Evolutionary conservation across 2,113 vertebrate genomes (phyloP).

Genomic region (Ictalurus punctatus): DNA sequence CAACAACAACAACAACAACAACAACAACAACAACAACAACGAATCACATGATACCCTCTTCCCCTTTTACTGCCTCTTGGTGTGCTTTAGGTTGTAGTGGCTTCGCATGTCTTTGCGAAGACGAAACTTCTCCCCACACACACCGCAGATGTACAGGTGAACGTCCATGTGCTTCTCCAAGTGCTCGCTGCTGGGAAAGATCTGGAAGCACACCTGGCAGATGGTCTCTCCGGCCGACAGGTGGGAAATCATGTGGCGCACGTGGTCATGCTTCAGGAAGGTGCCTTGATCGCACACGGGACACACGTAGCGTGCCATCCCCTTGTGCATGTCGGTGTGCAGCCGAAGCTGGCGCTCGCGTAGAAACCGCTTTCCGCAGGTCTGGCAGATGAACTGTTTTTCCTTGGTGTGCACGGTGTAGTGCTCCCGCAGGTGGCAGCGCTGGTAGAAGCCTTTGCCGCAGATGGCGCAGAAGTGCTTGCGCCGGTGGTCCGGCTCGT

Average conservation of each 20-base stretch:
- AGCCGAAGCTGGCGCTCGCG: constrained; percentile 93
- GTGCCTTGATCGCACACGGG: constrained; percentile 98
- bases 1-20: neutral
- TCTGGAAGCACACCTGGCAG: constrained; percentile 99
- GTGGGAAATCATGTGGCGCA: constrained; percentile 98
- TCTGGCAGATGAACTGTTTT: constrained; percentile 97
- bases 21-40: neutral
- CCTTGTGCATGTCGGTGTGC: constrained; percentile 99
- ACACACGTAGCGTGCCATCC: constrained; percentile 96
- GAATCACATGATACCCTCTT: constrained; percentile 31
- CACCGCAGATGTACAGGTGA: constrained; percentile 95
- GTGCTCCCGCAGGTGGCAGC: constrained; percentile 97
- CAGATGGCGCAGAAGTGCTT: constrained; percentile 98
- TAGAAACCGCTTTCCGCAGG: constrained; percentile 97
- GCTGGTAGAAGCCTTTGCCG: constrained; percentile 97
- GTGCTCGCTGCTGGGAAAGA: constrained; percentile 91
- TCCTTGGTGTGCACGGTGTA: constrained; percentile 98
- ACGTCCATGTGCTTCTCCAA: constrained; percentile 98
- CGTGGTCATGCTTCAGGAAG: constrained; percentile 98
- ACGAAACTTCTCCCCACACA: constrained; percentile 98
- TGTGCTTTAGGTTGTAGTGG: constrained; percentile 97
- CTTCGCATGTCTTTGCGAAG: constrained; percentile 98
- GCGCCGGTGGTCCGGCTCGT: constrained; percentile 89
- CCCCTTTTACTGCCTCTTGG: constrained; percentile 77
- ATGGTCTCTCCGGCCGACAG: constrained; percentile 94